Evolutionary conservation across 64 coral and sea anemone genomes (phyloP), one percentile per base, ranked within the genome.

Genomic region (Dendronephthya gigantea): DNA sequence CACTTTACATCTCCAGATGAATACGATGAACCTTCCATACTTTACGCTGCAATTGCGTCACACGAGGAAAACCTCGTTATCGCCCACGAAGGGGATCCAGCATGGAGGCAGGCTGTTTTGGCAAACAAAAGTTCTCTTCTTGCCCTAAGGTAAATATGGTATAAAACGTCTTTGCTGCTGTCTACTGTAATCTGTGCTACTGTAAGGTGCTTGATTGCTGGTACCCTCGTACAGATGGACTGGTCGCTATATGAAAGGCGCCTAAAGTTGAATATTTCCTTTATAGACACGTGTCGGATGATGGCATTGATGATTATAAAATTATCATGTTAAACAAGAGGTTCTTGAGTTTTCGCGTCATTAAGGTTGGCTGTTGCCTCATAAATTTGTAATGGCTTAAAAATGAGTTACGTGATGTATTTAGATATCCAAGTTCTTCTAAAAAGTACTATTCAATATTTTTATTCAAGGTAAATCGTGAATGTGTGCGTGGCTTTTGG

Each of bases 291-390:
- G 95, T 98, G 13, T 93, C 93, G 62, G 95, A 98, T 86, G 95
- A 98, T 83, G 95, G 95, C 0, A 92, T 90, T 22, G 95, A 93
- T 47, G 95, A 98, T n/a, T 98, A 98, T 84, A 98, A 98, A 82
- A 93, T 98, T 82, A 98, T 98, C 41, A 98, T 98, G 95, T 92
- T 98, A 34, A 98, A 98, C 83, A 98, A 98, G 56, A 87, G 95
- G 85, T 98, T 93, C 38, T 81, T 98, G 34, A 98, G 95, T 39
- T 98, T 98, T 55, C 84, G 95, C 84, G 95, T 98, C 50, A 98
- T 98, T 51, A 98, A 98, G 92, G 95, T 98, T 33, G 88, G 92
- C 85, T 65, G 41, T 41, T 65, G 27, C 16, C 14, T 85, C 35
- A 15, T n/a, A n/a, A n/a, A n/a, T n/a, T n/a, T n/a, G n/a, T n/a